Percentiles rank a stretch among this genome's conserved stretches.
Evolutionary conservation across 1,140 invertebrate genomes (phyloP).

Genomic region (Ruditapes philippinarum): DNA sequence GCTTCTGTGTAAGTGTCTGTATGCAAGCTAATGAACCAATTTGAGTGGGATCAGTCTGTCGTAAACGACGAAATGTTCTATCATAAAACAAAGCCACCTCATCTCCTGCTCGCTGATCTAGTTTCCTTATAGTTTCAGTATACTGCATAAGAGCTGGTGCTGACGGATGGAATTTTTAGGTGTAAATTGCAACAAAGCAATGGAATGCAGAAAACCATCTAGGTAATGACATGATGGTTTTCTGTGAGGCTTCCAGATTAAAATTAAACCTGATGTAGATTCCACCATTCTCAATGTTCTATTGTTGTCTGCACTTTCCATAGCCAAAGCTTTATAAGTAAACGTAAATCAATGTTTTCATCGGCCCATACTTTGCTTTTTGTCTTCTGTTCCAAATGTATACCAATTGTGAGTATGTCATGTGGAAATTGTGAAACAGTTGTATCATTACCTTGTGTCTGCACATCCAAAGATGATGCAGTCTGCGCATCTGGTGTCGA

Average conservation of each 20-base stretch:
- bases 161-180: background rate
- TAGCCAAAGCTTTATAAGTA: no score
- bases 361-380: background rate
- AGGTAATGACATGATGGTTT: background rate
- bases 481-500: no score
- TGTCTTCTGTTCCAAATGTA: no score
- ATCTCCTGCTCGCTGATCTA: background rate
- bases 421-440: no score
- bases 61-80: no score
- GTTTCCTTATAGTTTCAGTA: no score
- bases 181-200: slow-evolving; percentile 35
- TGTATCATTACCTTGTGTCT: no score
- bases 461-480: no score
- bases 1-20: background rate
- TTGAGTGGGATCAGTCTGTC: background rate
- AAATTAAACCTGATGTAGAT: background rate
- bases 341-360: background rate
- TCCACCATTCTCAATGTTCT: slow-evolving; percentile 4
- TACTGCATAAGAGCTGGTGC: background rate
- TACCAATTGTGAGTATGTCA: no score
- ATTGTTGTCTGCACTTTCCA: background rate
- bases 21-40: background rate
- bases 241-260: background rate
- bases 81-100: slow-evolving; percentile 43
- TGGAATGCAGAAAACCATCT: background rate